A percentile compares a stretch with the other conserved stretches of the same genome.
Conservation (phyloP, 1,140 invertebrate genomes). For the Plodia interpunctella region DNA sequence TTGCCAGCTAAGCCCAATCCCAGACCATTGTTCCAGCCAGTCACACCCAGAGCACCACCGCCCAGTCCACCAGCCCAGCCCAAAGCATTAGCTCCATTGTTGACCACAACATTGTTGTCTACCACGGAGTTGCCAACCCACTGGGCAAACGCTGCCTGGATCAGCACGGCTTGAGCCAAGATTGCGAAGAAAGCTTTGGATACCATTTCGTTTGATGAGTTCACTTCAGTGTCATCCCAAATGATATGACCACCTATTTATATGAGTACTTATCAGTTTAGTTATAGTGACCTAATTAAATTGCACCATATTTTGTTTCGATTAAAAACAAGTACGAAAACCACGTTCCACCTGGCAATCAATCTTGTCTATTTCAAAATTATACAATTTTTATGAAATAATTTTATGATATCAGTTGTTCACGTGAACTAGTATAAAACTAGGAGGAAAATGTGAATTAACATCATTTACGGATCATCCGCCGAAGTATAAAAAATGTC, state of each 20-base stretch:
- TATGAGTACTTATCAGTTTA: not conserved
- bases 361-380: not conserved
- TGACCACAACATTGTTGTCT: slow-evolving; percentile 1
- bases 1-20: not conserved
- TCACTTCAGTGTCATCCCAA: not conserved
- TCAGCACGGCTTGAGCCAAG: slow-evolving; percentile 31
- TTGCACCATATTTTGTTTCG: not conserved
- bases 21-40: slow-evolving; percentile 22
- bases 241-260: not conserved
- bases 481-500: slow-evolving; percentile 29
- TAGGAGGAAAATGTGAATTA: too few relatives aligned
- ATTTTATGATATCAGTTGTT: not conserved
- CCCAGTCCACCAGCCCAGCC: slow-evolving; percentile 1
- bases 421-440: not conserved
- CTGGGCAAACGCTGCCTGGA: slow-evolving; percentile 28
- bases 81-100: not conserved
- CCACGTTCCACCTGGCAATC: not conserved
- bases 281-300: not conserved
- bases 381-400: too few relatives aligned
- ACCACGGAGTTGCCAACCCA: not conserved
- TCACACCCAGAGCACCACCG: not conserved
- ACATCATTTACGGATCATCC: not conserved
- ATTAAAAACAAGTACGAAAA: not conserved
- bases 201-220: slow-evolving; percentile 23
- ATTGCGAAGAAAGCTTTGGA: slow-evolving; percentile 28